Percentiles rank a stretch among this genome's conserved stretches.
These are phyloP conservation scores for Pelmatolapia mariae DNA, from an alignment of 2,113 vertebrate genomes.

Conservation along the genomic window DNA sequence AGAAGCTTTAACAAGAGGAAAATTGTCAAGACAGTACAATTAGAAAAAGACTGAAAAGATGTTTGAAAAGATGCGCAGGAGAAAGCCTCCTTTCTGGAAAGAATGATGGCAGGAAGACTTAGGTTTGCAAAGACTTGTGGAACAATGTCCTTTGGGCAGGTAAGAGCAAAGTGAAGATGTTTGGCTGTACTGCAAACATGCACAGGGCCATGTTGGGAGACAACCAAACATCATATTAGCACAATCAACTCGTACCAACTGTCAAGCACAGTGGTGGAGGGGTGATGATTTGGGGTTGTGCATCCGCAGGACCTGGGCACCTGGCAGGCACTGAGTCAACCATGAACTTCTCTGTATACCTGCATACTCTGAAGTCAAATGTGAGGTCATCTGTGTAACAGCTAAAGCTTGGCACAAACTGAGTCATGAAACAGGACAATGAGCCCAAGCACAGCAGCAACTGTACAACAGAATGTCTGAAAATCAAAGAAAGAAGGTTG, in stretches of 20 bases:
- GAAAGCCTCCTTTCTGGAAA: neutral
- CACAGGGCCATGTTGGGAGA: neutral
- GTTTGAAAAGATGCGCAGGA: neutral
- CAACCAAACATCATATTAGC: neutral
- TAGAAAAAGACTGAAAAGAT: neutral
- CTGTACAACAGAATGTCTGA: neutral
- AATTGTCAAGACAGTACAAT: neutral
- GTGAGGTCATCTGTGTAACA: neutral
- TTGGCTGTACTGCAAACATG: neutral
- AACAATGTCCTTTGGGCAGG: neutral
- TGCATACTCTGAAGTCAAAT: neutral
- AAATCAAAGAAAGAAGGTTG: neutral
- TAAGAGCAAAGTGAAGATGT: neutral
- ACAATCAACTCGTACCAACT: neutral
- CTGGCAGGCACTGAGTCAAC: neutral
- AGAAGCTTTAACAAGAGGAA: neutral
- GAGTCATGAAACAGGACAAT: neutral
- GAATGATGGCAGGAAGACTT: neutral
- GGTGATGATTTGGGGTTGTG: neutral
- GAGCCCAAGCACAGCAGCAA: neutral
- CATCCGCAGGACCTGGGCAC: neutral
- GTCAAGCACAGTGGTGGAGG: neutral
- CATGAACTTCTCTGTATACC: neutral
- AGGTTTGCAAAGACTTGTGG: neutral
- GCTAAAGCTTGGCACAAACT: neutral